Conservation (phyloP, 2,888 invertebrate genomes). For the Drosophila peninsularis region DNA sequence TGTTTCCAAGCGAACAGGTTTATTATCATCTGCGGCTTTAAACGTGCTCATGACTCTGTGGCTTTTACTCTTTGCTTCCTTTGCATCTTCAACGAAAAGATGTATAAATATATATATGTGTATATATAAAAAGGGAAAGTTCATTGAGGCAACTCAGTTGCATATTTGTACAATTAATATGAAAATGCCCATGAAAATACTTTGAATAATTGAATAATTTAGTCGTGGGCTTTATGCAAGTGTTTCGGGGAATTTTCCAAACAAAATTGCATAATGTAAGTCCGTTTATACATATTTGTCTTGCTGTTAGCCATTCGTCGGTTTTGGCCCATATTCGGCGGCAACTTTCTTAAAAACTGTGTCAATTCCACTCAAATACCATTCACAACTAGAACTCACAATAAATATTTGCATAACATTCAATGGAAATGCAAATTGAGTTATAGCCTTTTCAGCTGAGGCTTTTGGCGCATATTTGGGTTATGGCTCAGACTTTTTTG, state of each 20-base stretch:
- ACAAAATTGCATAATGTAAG: conserved; percentile 11
- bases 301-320: background rate
- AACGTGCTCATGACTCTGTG: conserved; percentile 63
- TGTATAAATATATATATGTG: background rate
- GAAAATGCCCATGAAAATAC: conserved; percentile 63
- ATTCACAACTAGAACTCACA: conserved; percentile 44
- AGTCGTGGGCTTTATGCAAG: conserved; percentile 53
- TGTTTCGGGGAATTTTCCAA: conserved; percentile 19
- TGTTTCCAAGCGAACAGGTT: conserved; percentile 63
- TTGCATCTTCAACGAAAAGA: conserved; percentile 67
- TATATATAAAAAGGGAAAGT: conserved; percentile 73
- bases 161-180: conserved; percentile 68
- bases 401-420: conserved; percentile 71
- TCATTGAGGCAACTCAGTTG: conserved; percentile 67
- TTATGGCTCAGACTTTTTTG: conserved; percentile 13
- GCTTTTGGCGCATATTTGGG: conserved; percentile 58
- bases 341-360: conserved; percentile 64
- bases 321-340: background rate
- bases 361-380: conserved; percentile 48
- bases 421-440: conserved; percentile 69
- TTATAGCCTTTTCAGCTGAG: conserved; percentile 32
- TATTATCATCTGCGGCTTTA: conserved; percentile 48
- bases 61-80: conserved; percentile 67
- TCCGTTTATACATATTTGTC: background rate
- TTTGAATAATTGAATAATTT: conserved; percentile 68